phyloP scores from a whole-genome alignment of 2,113 vertebrate species.

The Python bivittatus region DNA sequence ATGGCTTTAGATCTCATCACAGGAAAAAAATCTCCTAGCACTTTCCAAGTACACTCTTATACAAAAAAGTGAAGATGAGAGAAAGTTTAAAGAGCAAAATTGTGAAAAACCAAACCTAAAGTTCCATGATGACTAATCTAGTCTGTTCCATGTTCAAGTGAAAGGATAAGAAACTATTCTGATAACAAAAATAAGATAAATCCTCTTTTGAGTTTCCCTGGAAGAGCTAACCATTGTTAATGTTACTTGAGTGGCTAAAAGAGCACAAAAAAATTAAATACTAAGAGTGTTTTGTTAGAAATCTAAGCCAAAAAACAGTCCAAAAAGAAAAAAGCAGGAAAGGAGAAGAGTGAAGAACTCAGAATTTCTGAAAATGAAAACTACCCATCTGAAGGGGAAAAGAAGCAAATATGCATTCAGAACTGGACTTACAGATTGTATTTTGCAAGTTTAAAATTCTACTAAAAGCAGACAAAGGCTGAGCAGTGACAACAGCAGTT shows the following conservation, averaged over 20 bases:
- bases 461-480: neutral
- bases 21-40: neutral
- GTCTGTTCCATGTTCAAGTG: neutral
- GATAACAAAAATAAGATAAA: neutral
- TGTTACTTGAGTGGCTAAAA: neutral
- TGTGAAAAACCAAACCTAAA: neutral
- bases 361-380: neutral
- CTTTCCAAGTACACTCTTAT: neutral
- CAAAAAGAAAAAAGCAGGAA: neutral
- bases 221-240: neutral
- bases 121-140: fast-evolving
- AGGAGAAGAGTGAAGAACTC: neutral
- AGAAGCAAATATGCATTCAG: neutral
- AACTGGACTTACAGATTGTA: neutral
- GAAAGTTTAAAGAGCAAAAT: neutral
- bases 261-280: neutral
- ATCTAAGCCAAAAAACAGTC: neutral
- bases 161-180: neutral
- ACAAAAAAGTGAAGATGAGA: neutral
- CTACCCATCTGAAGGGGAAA: neutral
- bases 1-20: neutral
- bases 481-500: neutral
- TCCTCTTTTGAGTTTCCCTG: neutral
- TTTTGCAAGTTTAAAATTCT: neutral
- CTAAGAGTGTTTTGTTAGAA: neutral